These are phyloP conservation scores for Marisa cornuarietis DNA, from an alignment of 1,140 invertebrate genomes.

Conservation along the genomic window DNA sequence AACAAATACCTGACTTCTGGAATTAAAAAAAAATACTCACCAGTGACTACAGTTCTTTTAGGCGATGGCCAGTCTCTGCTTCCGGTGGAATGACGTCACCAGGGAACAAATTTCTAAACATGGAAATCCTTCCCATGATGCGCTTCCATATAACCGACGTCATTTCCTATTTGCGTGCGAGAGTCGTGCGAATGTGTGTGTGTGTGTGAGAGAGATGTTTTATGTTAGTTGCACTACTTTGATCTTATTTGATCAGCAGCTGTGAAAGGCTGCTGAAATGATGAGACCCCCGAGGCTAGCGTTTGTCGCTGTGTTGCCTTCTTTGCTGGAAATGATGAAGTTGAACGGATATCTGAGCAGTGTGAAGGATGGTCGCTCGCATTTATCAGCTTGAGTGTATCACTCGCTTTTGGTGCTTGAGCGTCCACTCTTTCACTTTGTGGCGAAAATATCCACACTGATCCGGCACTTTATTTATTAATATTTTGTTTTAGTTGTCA, in stretches of 20 bases:
- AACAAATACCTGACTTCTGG: not conserved
- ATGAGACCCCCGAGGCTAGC: conserved; percentile 2
- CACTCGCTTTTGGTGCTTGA: no score
- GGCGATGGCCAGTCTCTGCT: conserved; percentile 20
- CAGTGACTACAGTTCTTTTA: not conserved
- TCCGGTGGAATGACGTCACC: conserved; percentile 26
- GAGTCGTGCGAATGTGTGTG: not conserved
- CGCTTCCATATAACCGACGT: not conserved
- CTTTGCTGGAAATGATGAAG: conserved; percentile 18
- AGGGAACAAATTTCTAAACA: conserved; percentile 18
- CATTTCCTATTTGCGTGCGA: conserved; percentile 4
- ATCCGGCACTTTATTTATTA: not conserved
- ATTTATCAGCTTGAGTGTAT: conserved; percentile 3
- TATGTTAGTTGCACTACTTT: not conserved
- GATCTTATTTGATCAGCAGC: conserved; percentile 19
- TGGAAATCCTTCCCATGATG: conserved; percentile 20
- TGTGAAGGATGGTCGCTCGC: not conserved
- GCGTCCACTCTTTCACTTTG: not conserved
- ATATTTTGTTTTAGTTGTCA: not conserved
- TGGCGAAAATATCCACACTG: conserved; percentile 5
- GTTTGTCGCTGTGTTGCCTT: conserved; percentile 6
- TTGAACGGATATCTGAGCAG: conserved; percentile 15
- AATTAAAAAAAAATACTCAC: conserved; percentile 6
- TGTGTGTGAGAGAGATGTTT: not conserved
- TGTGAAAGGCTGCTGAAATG: conserved; percentile 5